phyloP scores from a whole-genome alignment of 2,888 invertebrate genomes.

The Nysson spinosus region DNA sequence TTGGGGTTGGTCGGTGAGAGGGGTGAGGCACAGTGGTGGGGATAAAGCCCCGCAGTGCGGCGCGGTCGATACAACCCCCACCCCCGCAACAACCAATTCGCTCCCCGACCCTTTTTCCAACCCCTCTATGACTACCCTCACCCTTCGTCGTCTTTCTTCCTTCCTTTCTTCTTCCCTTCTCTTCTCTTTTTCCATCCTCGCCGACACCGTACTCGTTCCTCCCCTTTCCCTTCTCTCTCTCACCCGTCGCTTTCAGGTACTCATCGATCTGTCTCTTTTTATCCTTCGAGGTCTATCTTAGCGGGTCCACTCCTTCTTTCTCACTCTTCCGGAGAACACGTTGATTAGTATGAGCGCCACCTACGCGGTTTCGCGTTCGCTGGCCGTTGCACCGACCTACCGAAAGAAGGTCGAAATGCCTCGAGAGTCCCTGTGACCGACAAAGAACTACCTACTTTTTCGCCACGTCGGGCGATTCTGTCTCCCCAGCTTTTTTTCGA shows the following conservation, averaged over 20 bases:
- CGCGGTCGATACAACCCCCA: constrained; percentile 76
- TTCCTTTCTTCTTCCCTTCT: constrained; percentile 20
- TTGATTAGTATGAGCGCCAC: constrained; percentile 47
- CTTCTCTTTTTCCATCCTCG: constrained; percentile 13
- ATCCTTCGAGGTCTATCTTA: neutral
- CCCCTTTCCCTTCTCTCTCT: neutral
- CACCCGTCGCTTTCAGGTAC: too few species aligned
- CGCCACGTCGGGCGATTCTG: neutral
- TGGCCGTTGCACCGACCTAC: constrained; percentile 49
- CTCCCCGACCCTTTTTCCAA: constrained; percentile 42
- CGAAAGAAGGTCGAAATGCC: constrained; percentile 52
- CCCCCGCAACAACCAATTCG: constrained; percentile 16
- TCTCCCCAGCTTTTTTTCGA: neutral
- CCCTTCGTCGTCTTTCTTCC: constrained; percentile 34
- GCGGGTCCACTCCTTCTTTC: neutral
- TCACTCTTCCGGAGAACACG: constrained; percentile 1
- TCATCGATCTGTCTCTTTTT: constrained; percentile 17
- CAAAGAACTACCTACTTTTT: constrained; percentile 22
- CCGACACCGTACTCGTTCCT: constrained; percentile 4
- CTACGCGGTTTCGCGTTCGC: constrained; percentile 31
- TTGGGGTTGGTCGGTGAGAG: neutral
- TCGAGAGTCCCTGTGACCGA: constrained; percentile 42
- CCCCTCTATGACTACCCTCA: constrained; percentile 43
- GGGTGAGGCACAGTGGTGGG: constrained; percentile 59
- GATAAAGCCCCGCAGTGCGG: constrained; percentile 77